Conservation (phyloP, 2,797 vertebrate genomes). For the Pteropus rufus region DNA sequence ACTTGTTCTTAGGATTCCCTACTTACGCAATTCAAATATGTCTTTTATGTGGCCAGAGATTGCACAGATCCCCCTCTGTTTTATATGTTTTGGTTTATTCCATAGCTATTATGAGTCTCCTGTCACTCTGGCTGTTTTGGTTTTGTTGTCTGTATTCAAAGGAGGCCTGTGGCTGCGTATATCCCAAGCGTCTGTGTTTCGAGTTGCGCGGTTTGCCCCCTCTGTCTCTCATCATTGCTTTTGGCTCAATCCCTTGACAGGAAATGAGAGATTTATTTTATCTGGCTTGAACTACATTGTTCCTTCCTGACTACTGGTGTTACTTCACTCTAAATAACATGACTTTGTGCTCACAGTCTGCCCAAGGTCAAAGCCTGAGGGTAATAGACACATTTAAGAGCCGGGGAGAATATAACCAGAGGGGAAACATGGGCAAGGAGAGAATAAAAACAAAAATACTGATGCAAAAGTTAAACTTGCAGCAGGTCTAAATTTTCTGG, state of each 20-base stretch:
- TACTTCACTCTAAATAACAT: constrained; percentile 82
- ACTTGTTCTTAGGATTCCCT: background rate
- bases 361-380: constrained; percentile 78
- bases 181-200: constrained; percentile 75
- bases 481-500: constrained; percentile 53
- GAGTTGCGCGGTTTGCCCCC: constrained; percentile 77
- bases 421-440: background rate
- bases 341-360: constrained; percentile 76
- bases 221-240: constrained; percentile 83
- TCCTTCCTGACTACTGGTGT: constrained; percentile 87
- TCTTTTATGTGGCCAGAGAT: background rate
- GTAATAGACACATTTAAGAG: constrained; percentile 72
- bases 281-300: constrained; percentile 86
- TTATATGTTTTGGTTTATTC: constrained; percentile 48
- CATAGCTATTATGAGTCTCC: constrained; percentile 59
- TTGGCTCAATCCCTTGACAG: constrained; percentile 84
- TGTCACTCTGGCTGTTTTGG: constrained; percentile 71
- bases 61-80: background rate
- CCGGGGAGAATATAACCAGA: constrained; percentile 13
- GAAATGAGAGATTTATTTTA: constrained; percentile 88
- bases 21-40: background rate
- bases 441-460: background rate
- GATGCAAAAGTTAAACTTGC: constrained; percentile 46
- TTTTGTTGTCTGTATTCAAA: constrained; percentile 78
- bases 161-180: constrained; percentile 71